Base-by-base conservation (phyloP, 2,113 vertebrate species). In the Hippopotamus amphibius region DNA sequence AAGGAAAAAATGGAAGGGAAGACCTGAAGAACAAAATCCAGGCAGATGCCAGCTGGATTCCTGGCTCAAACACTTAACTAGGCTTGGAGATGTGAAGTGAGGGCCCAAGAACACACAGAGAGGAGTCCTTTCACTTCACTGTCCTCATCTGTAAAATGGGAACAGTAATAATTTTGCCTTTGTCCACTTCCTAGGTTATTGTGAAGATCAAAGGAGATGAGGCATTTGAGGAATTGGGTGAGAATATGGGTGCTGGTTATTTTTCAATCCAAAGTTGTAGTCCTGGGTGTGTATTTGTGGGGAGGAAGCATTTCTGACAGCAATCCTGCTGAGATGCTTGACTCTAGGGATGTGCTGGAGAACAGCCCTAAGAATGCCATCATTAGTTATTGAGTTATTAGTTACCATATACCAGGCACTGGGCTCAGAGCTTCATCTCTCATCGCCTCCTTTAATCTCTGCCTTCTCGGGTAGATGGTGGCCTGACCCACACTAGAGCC, bases 111-210 rank as follows among this genome's bases (percentile, higher is more conserved):
- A 57, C 55, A 22, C 24, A 57, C 55, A 74, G 53, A 90, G 48
- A 89, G 50, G 46, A 65, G 48, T 48, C 79, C 22, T 33, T 83
- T 68, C 21, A 26, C 50, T 21, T 92, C 43, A 59, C 53, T 88
- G 81, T 88, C 66, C n/a, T 93, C 43, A 37, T 88, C 74, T 90
- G 24, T 81, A 88, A 88, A 86, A 85, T 55, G 53, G 74, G 71
- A 84, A 76, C 19, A 81, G 61, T 57, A 69, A 63, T 43, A 43
- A 76, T 79, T 83, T 88, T 13, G 5, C 55, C 10, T 69, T 68
- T 53, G 68, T 50, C 85, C 0, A 37, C 37, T 69, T 63, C 50
- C 43, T 71, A 63, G 43, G 43, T 88, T 57, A 72, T 22, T 83
- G 69, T 43, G 59, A 95, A 68, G 84, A 61, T 72, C 61, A 95